Base-by-base conservation (phyloP, 2,888 invertebrate species). In the Philereme vetulata region DNA sequence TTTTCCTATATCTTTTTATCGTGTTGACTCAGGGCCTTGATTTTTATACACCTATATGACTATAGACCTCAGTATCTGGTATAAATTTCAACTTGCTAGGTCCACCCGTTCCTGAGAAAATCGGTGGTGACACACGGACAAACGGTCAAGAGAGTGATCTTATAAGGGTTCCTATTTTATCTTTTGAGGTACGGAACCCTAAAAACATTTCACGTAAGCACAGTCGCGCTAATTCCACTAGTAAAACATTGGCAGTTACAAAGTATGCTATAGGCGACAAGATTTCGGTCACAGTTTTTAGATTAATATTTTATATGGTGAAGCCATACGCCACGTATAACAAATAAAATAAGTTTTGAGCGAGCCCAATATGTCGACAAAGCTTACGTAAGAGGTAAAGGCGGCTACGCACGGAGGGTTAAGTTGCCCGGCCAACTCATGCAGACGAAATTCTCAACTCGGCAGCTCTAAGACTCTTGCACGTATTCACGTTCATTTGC, bases 341-440 rank as follows among this genome's bases (percentile, higher is more conserved):
- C 67, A 72, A 72, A 74, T 69, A 72, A 63, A 62, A 67, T 57
- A 59, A 72, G 74, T 80, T 78, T 77, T 73, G 62, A 76, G 67
- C 70, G 58, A 74, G 75, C 70, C 70, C 68, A 70, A 76, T 76
- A 76, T 75, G 77, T 75, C 74, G 67, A 55, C 65, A 51, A 64
- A 57, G 64, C 54, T 79, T 78, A 72, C 72, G 72, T 75, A 75
- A 76, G 36, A 49, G 46, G 34, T 67, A 69, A 8, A 69, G 63
- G 66, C 48, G 10, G 62, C 44, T 51, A 74, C 74, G 61, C 66
- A 67, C 62, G 63, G 49, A 52, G 34, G 9, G 40, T 10, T 58
- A 43, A 33, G 60, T 63, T 62, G 63, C 46, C 45, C 44, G 44
- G 47, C 11, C 11, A 11, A 60, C 35, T 57, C 59, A 58, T 60